Evolutionary conservation across 2,113 vertebrate genomes (phyloP).

Genomic region (Hemicordylus capensis): DNA sequence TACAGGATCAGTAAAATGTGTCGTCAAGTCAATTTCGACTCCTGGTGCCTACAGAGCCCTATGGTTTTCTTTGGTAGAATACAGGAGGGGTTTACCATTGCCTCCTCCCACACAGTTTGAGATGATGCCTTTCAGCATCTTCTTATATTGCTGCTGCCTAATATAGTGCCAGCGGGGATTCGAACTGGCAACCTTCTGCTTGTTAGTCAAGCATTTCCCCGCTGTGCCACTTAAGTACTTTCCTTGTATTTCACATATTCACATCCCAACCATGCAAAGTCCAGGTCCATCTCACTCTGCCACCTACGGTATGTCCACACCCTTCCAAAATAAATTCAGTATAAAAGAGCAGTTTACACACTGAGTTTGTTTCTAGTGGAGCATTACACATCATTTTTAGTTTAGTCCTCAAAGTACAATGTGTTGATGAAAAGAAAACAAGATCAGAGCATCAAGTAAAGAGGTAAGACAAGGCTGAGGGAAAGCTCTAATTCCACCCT

Average conservation of each 20-base stretch:
- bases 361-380: neutral
- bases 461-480: neutral
- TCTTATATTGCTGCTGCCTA: too few relatives aligned
- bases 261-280: neutral
- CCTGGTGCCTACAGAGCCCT: too few relatives aligned
- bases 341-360: neutral
- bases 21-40: too few relatives aligned
- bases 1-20: neutral
- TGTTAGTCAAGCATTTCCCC: too few relatives aligned
- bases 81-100: too few relatives aligned
- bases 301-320: neutral
- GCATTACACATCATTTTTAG: neutral
- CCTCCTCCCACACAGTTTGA: too few relatives aligned
- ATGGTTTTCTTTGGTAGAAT: too few relatives aligned
- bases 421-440: neutral
- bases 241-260: neutral
- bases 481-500: neutral
- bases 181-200: too few relatives aligned
- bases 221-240: too few relatives aligned
- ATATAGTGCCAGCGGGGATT: too few relatives aligned
- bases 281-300: neutral
- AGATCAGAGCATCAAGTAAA: neutral
- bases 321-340: neutral
- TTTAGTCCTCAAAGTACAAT: neutral
- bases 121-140: too few relatives aligned